phyloP scores from a whole-genome alignment of 2,888 invertebrate species.

The Apotomis betuletana region DNA sequence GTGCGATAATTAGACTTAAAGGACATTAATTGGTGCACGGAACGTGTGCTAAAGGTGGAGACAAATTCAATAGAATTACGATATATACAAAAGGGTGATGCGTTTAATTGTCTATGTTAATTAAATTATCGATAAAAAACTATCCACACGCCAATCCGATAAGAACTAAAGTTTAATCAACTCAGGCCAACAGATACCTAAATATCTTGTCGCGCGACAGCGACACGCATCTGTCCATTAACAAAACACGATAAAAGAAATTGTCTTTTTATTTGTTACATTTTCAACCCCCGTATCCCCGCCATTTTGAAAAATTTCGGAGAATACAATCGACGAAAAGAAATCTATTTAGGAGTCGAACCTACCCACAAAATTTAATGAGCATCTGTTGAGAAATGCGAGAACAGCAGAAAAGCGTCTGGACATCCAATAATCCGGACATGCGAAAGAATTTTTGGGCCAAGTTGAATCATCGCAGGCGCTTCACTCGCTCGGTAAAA shows the following conservation, averaged over 20 bases:
- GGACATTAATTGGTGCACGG: slow-evolving; percentile 11
- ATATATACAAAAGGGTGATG: slow-evolving; percentile 3
- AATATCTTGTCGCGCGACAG: background rate
- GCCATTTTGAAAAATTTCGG: too few relatives aligned
- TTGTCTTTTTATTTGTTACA: too few relatives aligned
- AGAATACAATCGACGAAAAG: too few relatives aligned
- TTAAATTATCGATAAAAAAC: slow-evolving; percentile 17
- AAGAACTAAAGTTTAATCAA: slow-evolving; percentile 11
- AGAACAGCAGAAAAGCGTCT: too few relatives aligned
- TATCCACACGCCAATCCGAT: background rate
- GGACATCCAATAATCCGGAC: too few relatives aligned
- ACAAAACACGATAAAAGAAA: background rate
- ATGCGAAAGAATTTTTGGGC: too few relatives aligned
- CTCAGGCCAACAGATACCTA: background rate
- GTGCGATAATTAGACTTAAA: slow-evolving; percentile 11
- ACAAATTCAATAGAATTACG: slow-evolving; percentile 26
- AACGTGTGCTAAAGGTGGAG: slow-evolving; percentile 17
- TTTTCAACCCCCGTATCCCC: too few relatives aligned
- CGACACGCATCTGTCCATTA: background rate
- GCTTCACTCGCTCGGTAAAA: too few relatives aligned
- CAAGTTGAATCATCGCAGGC: too few relatives aligned
- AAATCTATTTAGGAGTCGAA: too few relatives aligned
- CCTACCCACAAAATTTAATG: too few relatives aligned
- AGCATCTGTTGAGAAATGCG: too few relatives aligned
- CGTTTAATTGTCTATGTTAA: background rate